Evolutionary conservation across 1,140 invertebrate species (phyloP).

Genomic region (Saccostrea echinata): DNA sequence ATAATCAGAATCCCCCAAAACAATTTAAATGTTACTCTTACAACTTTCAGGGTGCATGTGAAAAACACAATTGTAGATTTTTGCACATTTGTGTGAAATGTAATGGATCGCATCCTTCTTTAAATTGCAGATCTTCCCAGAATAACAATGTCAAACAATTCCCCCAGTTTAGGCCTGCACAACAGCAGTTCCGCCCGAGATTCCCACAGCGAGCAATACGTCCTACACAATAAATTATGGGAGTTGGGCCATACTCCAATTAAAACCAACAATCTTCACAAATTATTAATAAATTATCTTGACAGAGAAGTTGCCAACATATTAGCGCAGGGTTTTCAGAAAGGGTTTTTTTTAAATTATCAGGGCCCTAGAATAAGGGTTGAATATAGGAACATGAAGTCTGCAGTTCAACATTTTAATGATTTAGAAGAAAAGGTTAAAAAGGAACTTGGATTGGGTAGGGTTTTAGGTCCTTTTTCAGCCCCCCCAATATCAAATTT

Average conservation of each 20-base stretch:
- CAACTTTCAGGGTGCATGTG: no score
- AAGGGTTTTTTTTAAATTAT: no score
- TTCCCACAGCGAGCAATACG: no score
- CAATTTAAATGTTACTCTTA: no score
- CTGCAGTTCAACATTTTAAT: background rate
- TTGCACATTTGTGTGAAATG: background rate
- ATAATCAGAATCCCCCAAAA: no score
- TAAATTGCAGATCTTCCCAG: background rate
- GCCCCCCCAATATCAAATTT: slow-evolving; percentile 22
- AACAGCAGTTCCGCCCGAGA: background rate
- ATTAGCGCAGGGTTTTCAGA: no score
- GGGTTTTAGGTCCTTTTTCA: slow-evolving; percentile 10
- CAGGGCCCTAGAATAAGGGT: no score
- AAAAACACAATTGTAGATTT: no score
- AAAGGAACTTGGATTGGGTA: background rate
- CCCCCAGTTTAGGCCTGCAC: background rate
- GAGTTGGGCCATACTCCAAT: background rate
- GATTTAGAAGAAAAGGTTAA: background rate
- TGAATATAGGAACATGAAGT: no score
- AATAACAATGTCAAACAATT: background rate
- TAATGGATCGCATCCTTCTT: background rate
- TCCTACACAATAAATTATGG: no score
- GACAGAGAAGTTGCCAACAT: slow-evolving; percentile 38
- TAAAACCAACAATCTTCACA: slow-evolving; percentile 29
- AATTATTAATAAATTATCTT: slow-evolving; percentile 33